Evolutionary conservation across 1,140 invertebrate genomes (phyloP).

Genomic region (Yoshiicerus persimilis): DNA sequence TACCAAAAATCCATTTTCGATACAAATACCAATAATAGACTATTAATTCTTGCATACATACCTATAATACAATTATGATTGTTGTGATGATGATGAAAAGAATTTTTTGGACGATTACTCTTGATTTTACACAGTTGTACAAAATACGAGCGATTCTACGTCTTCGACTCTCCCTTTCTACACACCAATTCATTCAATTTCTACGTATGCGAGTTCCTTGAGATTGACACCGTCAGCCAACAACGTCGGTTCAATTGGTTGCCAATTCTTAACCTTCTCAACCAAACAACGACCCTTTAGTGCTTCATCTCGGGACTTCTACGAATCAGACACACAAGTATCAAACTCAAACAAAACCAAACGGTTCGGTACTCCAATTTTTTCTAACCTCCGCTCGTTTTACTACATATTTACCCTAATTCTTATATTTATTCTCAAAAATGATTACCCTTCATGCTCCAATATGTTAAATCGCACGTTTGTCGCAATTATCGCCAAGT

Average conservation of each 20-base stretch:
- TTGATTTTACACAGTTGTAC: constrained; percentile 22
- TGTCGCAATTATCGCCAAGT: neutral
- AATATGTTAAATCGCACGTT: neutral
- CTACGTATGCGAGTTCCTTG: neutral
- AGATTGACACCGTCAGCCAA: neutral
- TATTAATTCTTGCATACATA: constrained; percentile 7
- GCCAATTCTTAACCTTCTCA: neutral
- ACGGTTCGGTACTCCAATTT: neutral
- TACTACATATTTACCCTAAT: neutral
- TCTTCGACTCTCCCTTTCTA: constrained; percentile 1
- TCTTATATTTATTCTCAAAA: neutral
- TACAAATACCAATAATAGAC: constrained; percentile 12
- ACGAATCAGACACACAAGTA: neutral
- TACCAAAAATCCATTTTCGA: neutral
- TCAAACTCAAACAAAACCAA: neutral
- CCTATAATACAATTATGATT: neutral
- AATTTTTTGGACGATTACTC: neutral
- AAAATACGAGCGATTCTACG: constrained; percentile 15
- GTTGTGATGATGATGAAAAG: neutral
- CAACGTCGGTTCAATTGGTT: neutral
- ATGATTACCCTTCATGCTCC: neutral
- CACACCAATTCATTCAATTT: neutral
- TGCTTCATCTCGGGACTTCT: neutral
- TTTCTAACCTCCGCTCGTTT: constrained; percentile 6
- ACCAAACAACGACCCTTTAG: neutral